Evolutionary conservation across 2,888 invertebrate species (phyloP), one percentile per base, ranked within the genome.

Genomic region (Mermis nigrescens): DNA sequence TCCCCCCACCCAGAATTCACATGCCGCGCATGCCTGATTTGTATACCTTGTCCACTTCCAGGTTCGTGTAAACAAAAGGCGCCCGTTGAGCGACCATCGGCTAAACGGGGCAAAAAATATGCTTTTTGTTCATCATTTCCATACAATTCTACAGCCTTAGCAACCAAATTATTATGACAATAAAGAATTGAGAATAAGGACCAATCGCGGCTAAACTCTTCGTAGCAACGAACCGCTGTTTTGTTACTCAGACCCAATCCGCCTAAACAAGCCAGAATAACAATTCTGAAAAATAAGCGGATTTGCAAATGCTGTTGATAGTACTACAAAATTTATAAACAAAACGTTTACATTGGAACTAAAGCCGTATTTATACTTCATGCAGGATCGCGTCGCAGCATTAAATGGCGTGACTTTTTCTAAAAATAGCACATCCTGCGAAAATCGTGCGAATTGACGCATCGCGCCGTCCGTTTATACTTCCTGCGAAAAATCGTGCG

Each of bases 61-160:
- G 55, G 38, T 58, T 61, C 61, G 46, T 55, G 55, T n/a, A 59
- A 26, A 45, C 48, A 46, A 55, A 61, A 46, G 1, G 61, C 58
- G 22, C 55, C 61, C 46, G 28, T 46, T 45, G 56, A 38, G 15
- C 12, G 2, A 24, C 61, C 61, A n/a, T 22, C 1, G 31, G 59
- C 59, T 26, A 61, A 27, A 52, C 46, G 2, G 24, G 61, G 61
- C 27, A 61, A 46, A 45, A 28, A 61, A 45, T 55, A n/a, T 15
- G 2, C 28, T 51, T 59, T 60, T 27, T 61, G 61, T 22, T 46
- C 56, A 26, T 56, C 56, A 15, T 24, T 55, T 15, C 61, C 61
- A 53, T 55, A 51, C 19, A 27, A 2, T n/a, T 24, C 15, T 12
- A 61, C 48, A 1, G 52, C 51, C 15, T 48, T 27, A 19, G 28